A percentile compares a stretch with the other conserved stretches of the same genome.
Evolutionary conservation across 2,113 vertebrate genomes (phyloP).

Genomic region (Odocoileus hemionus): DNA sequence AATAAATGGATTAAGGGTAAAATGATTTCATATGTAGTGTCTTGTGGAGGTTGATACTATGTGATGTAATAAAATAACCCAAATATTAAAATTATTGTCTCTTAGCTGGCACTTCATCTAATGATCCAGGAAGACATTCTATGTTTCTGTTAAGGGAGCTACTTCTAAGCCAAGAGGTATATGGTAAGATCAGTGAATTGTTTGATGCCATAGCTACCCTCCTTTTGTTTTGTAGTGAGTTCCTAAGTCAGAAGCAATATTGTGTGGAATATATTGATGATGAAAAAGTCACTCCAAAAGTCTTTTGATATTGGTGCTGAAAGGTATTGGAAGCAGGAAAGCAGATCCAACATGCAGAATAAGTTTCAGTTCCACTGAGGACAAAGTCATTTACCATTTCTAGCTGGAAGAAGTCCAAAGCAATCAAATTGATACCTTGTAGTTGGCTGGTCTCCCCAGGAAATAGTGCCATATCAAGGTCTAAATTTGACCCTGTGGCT

Average conservation of each 20-base stretch:
- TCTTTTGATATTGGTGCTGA: neutral
- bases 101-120: neutral
- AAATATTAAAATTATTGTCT: neutral
- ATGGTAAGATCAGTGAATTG: neutral
- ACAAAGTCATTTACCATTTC: neutral
- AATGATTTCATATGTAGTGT: neutral
- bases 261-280: neutral
- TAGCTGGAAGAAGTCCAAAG: neutral
- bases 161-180: neutral
- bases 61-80: neutral
- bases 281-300: neutral
- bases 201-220: neutral
- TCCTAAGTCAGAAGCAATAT: neutral
- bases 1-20: neutral
- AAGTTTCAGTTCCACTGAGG: neutral
- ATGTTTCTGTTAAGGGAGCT: neutral
- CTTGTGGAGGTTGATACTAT: neutral
- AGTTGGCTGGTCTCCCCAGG: neutral
- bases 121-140: neutral
- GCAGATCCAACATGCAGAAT: neutral
- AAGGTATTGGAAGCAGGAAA: neutral
- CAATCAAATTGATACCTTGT: neutral
- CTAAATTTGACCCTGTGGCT: neutral
- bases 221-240: neutral
- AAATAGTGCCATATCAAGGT: neutral